Evolutionary conservation across 2,888 invertebrate species (phyloP).

Genomic region (Prostheceraeus crozeri): DNA sequence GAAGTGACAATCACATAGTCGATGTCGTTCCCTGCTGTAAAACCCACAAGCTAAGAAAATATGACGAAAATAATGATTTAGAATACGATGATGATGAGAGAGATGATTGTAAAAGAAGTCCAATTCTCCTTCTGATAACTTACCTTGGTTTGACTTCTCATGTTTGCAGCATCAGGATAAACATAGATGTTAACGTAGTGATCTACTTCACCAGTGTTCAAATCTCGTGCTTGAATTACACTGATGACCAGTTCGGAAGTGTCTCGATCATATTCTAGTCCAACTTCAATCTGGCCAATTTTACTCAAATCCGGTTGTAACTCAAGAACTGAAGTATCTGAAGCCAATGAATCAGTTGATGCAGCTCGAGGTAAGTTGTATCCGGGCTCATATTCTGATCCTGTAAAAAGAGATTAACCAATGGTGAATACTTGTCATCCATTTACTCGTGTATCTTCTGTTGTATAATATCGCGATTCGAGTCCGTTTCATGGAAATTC

Average conservation of each 20-base stretch:
- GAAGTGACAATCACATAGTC: no score
- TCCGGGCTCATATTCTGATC: constrained; percentile 43
- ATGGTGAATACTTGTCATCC: no score
- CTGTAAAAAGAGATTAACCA: no score
- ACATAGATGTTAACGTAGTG: constrained; percentile 70
- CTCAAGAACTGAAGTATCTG: constrained; percentile 68
- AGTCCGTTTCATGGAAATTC: no score
- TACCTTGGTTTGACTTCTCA: constrained; percentile 61
- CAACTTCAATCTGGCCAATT: constrained; percentile 70
- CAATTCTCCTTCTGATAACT: constrained; percentile 36
- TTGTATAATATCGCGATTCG: no score
- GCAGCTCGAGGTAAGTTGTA: constrained; percentile 63
- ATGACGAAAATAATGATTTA: no score
- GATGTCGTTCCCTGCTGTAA: no score
- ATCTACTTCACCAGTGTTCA: constrained; percentile 63
- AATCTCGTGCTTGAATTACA: constrained; percentile 69
- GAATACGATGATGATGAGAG: no score
- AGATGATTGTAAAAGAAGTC: no score
- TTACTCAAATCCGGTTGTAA: constrained; percentile 65
- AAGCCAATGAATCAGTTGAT: constrained; percentile 72
- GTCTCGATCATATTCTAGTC: constrained; percentile 68
- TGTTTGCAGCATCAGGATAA: constrained; percentile 65
- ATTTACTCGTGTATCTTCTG: no score
- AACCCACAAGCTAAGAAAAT: no score
- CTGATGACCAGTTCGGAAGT: constrained; percentile 64